Base-by-base conservation (phyloP, 2,797 vertebrate genomes). In the Leptatherina wallacei region DNA sequence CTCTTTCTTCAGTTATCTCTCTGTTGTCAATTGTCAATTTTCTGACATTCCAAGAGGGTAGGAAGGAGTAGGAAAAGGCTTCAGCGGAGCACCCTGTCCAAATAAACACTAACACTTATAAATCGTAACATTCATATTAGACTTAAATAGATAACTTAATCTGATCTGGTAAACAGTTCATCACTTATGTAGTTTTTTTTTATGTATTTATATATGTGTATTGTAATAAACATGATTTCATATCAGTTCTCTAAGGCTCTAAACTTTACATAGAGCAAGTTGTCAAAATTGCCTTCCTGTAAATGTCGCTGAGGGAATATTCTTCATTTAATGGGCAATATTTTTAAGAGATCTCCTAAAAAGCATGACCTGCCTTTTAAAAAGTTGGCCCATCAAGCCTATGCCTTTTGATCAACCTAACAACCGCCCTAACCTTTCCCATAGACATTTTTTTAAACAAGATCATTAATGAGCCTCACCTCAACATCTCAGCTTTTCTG, bases 321-420 rank as follows among this genome's bases (percentile, higher is more conserved):
- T 78, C 65, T 66, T 69, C 58, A 76, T 91, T 92, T 92, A 91
- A 89, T 75, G 71, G 84, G 83, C 70, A 60, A 73, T 83, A 64
- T 83, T 92, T 91, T 91, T 89, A 91, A 91, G 74, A 92, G 85
- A 85, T 82, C 85, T 84, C 84, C 82, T 94, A 87, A 89, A 93
- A 93, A 88, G 65, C 83, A 77, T 61, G 60, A 72, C 78, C 71
- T 78, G 61, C 81, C 74, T 71, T 66, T 79, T 91, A 84, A 86
- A 91, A 93, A 75, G 67, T 71, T 77, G 75, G 57, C 73, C 88
- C 86, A 87, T 90, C 91, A 89, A 89, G 78, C 71, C 72, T 78
- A 22, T 82, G 72, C 77, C 83, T 93, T 94, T 93, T 92, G 85
- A 92, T 94, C 89, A 92, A 87, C 73, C 73, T 78, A 86, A 69